Conservation (phyloP, 92 coral and sea anemone genomes). For the Isaurus tuberculatus region DNA sequence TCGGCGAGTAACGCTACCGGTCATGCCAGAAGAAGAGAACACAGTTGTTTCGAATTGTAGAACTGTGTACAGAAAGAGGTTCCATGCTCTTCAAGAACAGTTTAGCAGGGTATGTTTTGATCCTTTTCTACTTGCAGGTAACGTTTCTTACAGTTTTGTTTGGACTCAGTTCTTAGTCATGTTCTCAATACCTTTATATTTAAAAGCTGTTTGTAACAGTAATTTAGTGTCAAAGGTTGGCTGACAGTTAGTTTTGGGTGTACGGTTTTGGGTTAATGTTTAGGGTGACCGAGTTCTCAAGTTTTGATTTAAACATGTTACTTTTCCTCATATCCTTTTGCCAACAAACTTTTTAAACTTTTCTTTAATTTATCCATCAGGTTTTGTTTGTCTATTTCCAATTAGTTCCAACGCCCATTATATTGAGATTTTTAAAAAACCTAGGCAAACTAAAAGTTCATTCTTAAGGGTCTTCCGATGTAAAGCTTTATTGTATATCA, state of each 20-base stretch:
- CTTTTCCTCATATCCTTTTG: background rate
- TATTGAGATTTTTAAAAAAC: too few species aligned
- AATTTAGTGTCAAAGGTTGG: background rate
- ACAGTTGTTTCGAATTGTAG: slow-evolving; percentile 63
- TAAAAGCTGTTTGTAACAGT: background rate
- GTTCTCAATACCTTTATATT: background rate
- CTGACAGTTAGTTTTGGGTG: background rate
- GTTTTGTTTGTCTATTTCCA: too few species aligned
- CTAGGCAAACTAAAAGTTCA: too few species aligned
- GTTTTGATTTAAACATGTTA: too few species aligned
- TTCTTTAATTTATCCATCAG: too few species aligned
- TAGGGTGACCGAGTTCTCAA: too few species aligned
- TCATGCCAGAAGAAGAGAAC: slow-evolving; percentile 65
- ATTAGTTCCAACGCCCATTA: too few species aligned
- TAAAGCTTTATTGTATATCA: too few species aligned
- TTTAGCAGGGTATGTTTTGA: slow-evolving; percentile 67
- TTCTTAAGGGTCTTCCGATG: too few species aligned
- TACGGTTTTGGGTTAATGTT: background rate
- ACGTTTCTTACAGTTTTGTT: background rate
- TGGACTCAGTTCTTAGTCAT: background rate
- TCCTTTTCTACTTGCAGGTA: background rate
- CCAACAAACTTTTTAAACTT: too few species aligned
- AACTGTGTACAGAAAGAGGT: slow-evolving; percentile 52
- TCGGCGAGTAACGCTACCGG: slow-evolving; percentile 60
- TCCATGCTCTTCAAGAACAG: slow-evolving; percentile 54